Evolutionary conservation across 2,113 vertebrate species (phyloP), one percentile per base, ranked within the genome.

Genomic region (Peromyscus polionotus): DNA sequence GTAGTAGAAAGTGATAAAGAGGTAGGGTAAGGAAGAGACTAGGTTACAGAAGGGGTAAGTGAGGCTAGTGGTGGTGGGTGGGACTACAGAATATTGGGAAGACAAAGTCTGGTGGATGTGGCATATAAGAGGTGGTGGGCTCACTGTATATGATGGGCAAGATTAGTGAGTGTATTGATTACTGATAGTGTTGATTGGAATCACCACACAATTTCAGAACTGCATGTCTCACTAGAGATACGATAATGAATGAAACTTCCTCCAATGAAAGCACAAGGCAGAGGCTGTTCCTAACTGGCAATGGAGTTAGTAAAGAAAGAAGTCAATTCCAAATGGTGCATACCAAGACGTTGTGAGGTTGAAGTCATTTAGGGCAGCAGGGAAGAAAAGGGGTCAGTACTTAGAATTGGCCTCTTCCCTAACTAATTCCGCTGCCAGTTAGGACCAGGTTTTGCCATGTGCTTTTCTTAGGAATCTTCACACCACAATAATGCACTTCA

Each of bases 401-500:
- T 70, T 96, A 77, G 33, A 92, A 93, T 24, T 84, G 61, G 51
- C 39, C 83, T 96, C 48, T 96, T 94, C 85, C 17, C 75, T 61
- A n/a, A 93, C 33, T 76, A 86, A 91, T 61, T 92, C 73, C 48
- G 84, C 26, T 96, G 87, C 33, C 87, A 93, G 97, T 97, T 93
- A 94, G 86, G 79, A 75, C 11, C 48, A 83, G 73, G 7, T 54
- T 95, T 48, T 83, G 65, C 59, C 31, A 54, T 92, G n/a, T 77
- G 8, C 36, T 95, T 93, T 61, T 96, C 90, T 95, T 85, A 59
- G 88, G 39, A 97, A 95, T 59, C 85, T 79, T 92, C 81, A 95
- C 48, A 80, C 72, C 91, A 90, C 48, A 59, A 81, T 70, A 96
- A 81, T 93, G 95, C 80, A 92, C 93, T 96, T 96, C n/a, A 92